A percentile compares a stretch with the other conserved stretches of the same genome.
These are phyloP conservation scores for Elephantulus edwardii DNA, from an alignment of 2,113 vertebrate genomes.

Conservation along the genomic window DNA sequence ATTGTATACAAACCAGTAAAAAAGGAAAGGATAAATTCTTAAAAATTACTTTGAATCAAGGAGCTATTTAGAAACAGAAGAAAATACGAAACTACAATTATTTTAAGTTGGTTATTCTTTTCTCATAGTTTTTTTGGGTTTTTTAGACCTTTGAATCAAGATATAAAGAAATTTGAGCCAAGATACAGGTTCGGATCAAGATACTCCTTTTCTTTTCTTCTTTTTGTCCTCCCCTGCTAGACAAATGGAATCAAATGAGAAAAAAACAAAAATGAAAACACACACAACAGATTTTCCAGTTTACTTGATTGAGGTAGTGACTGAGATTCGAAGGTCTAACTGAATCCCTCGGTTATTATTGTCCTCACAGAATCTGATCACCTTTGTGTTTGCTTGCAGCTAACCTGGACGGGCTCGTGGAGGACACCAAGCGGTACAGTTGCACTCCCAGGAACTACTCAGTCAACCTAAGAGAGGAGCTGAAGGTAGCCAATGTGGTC, in stretches of 20 bases:
- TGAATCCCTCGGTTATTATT: not conserved
- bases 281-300: not conserved
- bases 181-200: not conserved
- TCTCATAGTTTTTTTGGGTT: not conserved
- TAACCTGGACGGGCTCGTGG: constrained; percentile 94
- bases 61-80: not conserved
- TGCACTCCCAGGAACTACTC: constrained; percentile 97
- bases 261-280: not conserved
- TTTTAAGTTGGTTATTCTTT: constrained; percentile 45
- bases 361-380: not conserved
- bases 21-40: too few species aligned
- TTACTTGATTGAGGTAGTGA: not conserved
- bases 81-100: not conserved
- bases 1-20: too few species aligned
- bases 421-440: constrained; percentile 96
- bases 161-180: constrained; percentile 6
- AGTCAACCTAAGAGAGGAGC: constrained; percentile 94
- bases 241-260: not conserved
- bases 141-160: constrained; percentile 15
- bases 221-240: not conserved
- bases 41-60: constrained; percentile 14
- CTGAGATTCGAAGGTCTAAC: not conserved
- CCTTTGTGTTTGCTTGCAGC: constrained; percentile 84
- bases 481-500: constrained; percentile 90
- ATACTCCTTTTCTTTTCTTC: not conserved